phyloP scores from a whole-genome alignment of 2,113 vertebrate species.

The Dipodomys merriami region DNA sequence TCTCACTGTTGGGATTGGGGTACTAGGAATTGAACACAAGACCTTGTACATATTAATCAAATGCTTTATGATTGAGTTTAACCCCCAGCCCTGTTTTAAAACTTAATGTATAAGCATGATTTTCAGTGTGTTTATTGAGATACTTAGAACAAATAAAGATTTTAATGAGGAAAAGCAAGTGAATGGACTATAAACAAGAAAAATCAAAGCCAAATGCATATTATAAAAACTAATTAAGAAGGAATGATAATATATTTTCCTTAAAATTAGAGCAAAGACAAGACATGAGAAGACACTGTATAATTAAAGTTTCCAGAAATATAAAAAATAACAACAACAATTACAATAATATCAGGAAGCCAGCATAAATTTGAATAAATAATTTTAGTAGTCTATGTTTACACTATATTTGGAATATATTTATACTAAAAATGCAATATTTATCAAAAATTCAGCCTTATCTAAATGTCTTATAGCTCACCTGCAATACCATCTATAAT shows the following conservation, averaged over 20 bases:
- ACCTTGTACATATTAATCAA: neutral
- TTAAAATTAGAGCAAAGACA: neutral
- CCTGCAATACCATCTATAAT: neutral
- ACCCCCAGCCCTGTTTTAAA: neutral
- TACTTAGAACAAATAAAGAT: neutral
- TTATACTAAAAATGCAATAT: neutral
- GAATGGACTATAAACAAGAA: neutral
- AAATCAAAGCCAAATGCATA: neutral
- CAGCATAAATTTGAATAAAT: slow-evolving; percentile 44
- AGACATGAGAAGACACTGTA: neutral
- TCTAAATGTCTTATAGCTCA: neutral
- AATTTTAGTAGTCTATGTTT: slow-evolving; percentile 22
- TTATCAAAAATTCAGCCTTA: slow-evolving; percentile 21
- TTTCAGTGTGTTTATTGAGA: slow-evolving; percentile 38
- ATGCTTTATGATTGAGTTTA: neutral
- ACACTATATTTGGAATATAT: neutral
- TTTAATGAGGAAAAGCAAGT: slow-evolving; percentile 31
- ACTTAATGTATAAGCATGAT: neutral
- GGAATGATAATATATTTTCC: neutral
- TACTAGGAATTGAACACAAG: neutral
- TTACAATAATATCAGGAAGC: neutral
- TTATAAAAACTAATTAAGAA: slow-evolving; percentile 33
- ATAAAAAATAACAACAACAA: neutral
- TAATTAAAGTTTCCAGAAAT: neutral
- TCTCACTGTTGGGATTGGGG: neutral